phyloP scores from a whole-genome alignment of 2,113 vertebrate species.

The Miniopterus natalensis region DNA sequence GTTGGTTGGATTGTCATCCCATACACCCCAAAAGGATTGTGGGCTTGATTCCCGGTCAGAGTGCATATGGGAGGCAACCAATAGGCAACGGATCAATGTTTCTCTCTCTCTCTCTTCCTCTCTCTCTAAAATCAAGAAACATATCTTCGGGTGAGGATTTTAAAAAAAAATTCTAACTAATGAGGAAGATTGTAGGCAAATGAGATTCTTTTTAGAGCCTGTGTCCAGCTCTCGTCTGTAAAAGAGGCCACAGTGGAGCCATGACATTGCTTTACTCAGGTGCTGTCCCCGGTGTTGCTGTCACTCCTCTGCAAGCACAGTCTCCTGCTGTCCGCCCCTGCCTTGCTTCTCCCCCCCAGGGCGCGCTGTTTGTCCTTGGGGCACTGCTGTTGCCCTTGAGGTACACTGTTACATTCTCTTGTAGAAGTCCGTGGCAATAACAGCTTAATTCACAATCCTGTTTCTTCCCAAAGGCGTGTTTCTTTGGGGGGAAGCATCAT shows the following conservation, averaged over 20 bases:
- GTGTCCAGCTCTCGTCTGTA: not conserved
- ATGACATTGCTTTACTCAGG: not conserved
- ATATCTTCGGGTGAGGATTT: no score
- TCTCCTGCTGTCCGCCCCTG: accelerated
- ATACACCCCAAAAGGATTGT: no score
- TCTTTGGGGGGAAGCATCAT: not conserved
- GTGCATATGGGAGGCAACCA: no score
- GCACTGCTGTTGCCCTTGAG: no score
- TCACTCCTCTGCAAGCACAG: not conserved
- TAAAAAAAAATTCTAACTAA: not conserved
- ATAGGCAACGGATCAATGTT: no score
- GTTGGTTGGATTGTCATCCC: no score
- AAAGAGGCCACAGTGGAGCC: not conserved
- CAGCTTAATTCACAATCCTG: not conserved
- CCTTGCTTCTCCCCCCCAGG: not conserved
- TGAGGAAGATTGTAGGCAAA: not conserved
- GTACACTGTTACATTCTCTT: not conserved
- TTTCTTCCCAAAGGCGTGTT: not conserved
- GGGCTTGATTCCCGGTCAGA: no score
- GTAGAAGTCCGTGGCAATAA: not conserved
- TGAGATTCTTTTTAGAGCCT: not conserved
- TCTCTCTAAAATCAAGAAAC: no score
- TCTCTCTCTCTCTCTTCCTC: no score
- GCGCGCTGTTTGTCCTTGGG: not conserved
- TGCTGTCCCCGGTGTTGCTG: not conserved